phyloP scores from a whole-genome alignment of 2,888 invertebrate genomes.

The Amphipyra tragopoginis region DNA sequence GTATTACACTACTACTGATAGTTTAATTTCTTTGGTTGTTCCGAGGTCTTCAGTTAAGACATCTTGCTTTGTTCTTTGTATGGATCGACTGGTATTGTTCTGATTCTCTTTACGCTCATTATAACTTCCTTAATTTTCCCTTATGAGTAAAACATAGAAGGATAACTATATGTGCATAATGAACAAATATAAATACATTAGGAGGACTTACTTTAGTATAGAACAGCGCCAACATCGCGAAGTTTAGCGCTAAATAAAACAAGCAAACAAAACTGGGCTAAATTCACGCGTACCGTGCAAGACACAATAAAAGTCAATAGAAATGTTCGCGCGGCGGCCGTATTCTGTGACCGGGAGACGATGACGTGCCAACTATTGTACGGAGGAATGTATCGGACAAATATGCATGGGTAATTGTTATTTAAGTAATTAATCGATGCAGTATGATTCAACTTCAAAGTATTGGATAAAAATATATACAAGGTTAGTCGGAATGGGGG shows the following conservation, averaged over 20 bases:
- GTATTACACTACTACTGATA: too few relatives aligned
- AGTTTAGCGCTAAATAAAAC: slow-evolving; percentile 14
- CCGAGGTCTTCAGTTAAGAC: too few relatives aligned
- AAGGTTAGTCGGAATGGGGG: too few relatives aligned
- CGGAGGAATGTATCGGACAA: not conserved
- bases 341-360: slow-evolving; percentile 6
- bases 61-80: too few relatives aligned
- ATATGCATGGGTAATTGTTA: too few relatives aligned
- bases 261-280: slow-evolving; percentile 3
- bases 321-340: not conserved
- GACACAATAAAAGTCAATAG: slow-evolving; percentile 13
- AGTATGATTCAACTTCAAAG: not conserved
- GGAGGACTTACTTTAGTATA: not conserved
- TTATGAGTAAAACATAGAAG: not conserved
- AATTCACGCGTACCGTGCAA: slow-evolving; percentile 1
- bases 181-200: not conserved
- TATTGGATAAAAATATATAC: too few relatives aligned
- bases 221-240: not conserved
- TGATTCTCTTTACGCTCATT: too few relatives aligned
- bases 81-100: too few relatives aligned
- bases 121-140: too few relatives aligned
- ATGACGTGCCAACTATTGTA: not conserved
- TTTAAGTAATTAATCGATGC: not conserved
- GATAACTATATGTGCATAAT: not conserved
- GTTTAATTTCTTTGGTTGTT: too few relatives aligned